These are phyloP conservation scores for Acrobasis consociella DNA, from an alignment of 2,888 invertebrate species.

Conservation along the genomic window DNA sequence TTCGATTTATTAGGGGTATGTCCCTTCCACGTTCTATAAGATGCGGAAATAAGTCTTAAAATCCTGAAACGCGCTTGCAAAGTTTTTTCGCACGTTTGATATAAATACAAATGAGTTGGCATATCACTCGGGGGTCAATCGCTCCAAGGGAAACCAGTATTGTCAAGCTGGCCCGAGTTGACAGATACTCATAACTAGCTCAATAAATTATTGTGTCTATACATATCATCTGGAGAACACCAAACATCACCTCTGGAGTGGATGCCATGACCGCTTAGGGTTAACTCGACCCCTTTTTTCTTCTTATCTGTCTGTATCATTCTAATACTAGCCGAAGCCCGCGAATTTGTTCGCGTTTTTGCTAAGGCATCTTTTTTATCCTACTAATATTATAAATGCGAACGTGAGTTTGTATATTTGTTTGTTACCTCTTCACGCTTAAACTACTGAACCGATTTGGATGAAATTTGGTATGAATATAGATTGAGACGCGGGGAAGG, in stretches of 20 bases:
- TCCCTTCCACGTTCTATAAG: too few relatives aligned
- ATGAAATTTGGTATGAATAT: too few relatives aligned
- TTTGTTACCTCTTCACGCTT: too few relatives aligned
- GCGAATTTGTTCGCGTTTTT: too few relatives aligned
- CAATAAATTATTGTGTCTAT: background rate
- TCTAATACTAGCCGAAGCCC: too few relatives aligned
- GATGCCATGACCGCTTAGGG: background rate
- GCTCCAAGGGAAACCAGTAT: background rate
- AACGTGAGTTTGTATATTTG: too few relatives aligned
- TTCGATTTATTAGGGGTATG: too few relatives aligned
- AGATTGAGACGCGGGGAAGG: too few relatives aligned
- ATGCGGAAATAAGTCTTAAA: background rate
- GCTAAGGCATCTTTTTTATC: too few relatives aligned
- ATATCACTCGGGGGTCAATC: background rate
- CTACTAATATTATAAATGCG: too few relatives aligned
- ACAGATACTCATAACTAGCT: background rate
- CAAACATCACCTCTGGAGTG: background rate
- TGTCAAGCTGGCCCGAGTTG: background rate
- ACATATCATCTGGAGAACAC: background rate
- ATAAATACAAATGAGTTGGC: background rate
- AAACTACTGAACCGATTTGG: too few relatives aligned
- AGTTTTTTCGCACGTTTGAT: background rate
- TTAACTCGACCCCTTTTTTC: conserved; percentile 3
- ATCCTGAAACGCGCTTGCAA: background rate
- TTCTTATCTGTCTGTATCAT: too few relatives aligned